phyloP scores from a whole-genome alignment of 1,140 invertebrate species.

The Marisa cornuarietis region DNA sequence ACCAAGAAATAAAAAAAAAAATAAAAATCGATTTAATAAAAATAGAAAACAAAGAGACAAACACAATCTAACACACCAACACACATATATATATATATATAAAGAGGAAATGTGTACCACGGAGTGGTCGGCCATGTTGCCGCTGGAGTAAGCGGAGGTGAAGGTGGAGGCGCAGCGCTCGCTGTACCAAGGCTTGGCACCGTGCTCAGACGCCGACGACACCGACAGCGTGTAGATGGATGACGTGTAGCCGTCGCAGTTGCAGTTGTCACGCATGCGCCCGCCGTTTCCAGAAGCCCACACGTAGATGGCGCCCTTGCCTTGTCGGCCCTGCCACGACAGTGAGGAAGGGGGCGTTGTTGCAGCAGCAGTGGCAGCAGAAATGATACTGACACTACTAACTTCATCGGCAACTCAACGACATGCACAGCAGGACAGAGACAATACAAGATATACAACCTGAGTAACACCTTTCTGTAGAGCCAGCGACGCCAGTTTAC shows the following conservation, averaged over 20 bases:
- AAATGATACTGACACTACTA: no score
- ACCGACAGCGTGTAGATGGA: slow-evolving; percentile 98
- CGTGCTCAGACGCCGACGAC: slow-evolving; percentile 95
- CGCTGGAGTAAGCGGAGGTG: slow-evolving; percentile 95
- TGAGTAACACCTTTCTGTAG: slow-evolving; percentile 73
- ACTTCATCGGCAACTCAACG: no score
- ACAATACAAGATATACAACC: not conserved
- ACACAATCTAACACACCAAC: no score
- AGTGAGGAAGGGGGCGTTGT: no score
- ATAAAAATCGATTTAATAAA: no score
- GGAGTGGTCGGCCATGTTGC: slow-evolving; percentile 71
- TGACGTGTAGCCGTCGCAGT: slow-evolving; percentile 99
- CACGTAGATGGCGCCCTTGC: slow-evolving; percentile 98
- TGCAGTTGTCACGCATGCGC: slow-evolving; percentile 94
- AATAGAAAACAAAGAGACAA: no score
- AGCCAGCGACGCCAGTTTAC: slow-evolving; percentile 72
- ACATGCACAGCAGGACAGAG: no score
- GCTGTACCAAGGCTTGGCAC: slow-evolving; percentile 89
- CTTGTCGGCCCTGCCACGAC: slow-evolving; percentile 79
- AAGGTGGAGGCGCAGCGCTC: slow-evolving; percentile 97
- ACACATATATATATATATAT: not conserved
- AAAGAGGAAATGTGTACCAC: slow-evolving; percentile 46
- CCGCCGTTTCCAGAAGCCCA: slow-evolving; percentile 99
- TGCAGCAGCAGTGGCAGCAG: no score
- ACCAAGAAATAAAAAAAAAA: no score